Conservation (phyloP, 2,797 vertebrate species). For the Molossus molossus region DNA sequence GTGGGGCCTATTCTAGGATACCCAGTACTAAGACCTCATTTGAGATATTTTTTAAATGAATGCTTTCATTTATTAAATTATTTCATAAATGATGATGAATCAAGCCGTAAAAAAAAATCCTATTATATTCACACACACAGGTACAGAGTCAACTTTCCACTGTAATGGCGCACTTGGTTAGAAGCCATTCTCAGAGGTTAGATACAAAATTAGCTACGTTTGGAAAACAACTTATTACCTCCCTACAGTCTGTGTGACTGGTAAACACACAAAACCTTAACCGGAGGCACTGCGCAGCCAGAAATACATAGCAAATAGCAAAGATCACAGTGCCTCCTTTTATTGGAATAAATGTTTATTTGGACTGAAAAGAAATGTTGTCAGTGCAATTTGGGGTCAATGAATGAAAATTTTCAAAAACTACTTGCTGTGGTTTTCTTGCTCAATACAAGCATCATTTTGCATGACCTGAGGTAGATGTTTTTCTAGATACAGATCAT, state of each 20-base stretch:
- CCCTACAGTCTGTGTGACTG: neutral
- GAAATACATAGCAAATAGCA: conserved; percentile 71
- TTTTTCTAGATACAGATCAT: conserved; percentile 46
- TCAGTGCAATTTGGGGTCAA: conserved; percentile 49
- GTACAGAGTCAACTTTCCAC: conserved; percentile 47
- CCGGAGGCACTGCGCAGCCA: neutral
- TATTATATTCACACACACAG: conserved; percentile 51
- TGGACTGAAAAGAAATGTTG: conserved; percentile 70
- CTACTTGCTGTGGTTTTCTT: conserved; percentile 58
- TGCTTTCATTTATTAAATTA: neutral
- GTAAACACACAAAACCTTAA: conserved; percentile 71
- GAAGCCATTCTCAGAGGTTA: conserved; percentile 45
- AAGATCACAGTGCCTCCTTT: conserved; percentile 76
- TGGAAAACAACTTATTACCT: conserved; percentile 66
- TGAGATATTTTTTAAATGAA: conserved; percentile 8
- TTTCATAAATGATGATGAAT: neutral
- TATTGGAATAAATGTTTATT: conserved; percentile 76
- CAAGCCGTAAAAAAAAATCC: neutral
- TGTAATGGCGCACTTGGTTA: conserved; percentile 27
- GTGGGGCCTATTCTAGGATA: neutral
- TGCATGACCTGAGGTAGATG: conserved; percentile 30
- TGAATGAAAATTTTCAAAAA: conserved; percentile 72
- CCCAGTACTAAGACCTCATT: neutral
- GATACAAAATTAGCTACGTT: conserved; percentile 58
- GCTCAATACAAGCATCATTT: conserved; percentile 62